These are phyloP conservation scores for Punctoribates punctum DNA, from an alignment of 2,888 invertebrate genomes.

Conservation along the genomic window DNA sequence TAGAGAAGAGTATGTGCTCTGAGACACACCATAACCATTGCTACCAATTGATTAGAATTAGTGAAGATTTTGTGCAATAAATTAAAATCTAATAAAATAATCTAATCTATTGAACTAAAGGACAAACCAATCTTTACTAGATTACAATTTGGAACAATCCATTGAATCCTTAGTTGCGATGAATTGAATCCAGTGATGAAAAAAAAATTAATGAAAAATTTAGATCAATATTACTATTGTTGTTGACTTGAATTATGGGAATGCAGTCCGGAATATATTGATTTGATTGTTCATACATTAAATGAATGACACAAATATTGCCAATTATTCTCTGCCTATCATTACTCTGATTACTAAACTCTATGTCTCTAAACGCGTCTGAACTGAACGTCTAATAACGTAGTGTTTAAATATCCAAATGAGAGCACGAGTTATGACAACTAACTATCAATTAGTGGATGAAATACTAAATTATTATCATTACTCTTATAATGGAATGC, in stretches of 20 bases:
- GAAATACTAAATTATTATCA: background rate
- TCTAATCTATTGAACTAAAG: background rate
- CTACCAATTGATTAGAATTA: background rate
- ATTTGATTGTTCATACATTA: slow-evolving; percentile 36
- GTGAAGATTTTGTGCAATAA: background rate
- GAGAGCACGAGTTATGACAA: slow-evolving; percentile 31
- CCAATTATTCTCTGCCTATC: slow-evolving; percentile 13
- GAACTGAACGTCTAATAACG: slow-evolving; percentile 33
- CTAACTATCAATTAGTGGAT: slow-evolving; percentile 30
- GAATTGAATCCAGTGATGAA: background rate
- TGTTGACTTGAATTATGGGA: slow-evolving; percentile 20
- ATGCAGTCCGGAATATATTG: slow-evolving; percentile 22
- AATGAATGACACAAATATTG: slow-evolving; percentile 30
- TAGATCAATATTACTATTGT: slow-evolving; percentile 4
- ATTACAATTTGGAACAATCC: background rate
- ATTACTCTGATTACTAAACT: background rate
- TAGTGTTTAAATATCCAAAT: slow-evolving; percentile 20
- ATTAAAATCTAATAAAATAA: background rate
- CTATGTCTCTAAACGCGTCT: background rate
- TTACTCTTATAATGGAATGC: too few relatives aligned
- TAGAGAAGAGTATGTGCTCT: background rate
- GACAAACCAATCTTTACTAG: background rate
- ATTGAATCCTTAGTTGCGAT: slow-evolving; percentile 20
- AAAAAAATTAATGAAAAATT: background rate
- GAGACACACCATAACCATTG: background rate